phyloP scores from a whole-genome alignment of 2,797 vertebrate genomes.

The Cynopterus sphinx region DNA sequence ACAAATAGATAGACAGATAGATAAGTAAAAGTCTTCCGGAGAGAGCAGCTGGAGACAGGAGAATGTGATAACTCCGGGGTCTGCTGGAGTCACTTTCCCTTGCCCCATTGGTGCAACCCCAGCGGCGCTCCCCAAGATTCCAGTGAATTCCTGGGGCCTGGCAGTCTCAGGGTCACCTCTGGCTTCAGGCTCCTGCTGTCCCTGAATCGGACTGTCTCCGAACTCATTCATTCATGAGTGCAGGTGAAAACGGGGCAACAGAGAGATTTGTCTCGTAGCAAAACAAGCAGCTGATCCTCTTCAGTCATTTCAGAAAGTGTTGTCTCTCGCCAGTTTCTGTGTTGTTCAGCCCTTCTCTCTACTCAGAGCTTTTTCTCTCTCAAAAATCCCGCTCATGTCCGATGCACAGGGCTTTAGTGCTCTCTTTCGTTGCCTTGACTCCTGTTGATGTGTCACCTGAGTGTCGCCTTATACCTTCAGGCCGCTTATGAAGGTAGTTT shows the following conservation, averaged over 20 bases:
- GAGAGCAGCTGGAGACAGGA: background rate
- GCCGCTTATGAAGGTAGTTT: background rate
- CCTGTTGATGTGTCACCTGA: background rate
- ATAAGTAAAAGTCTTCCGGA: background rate
- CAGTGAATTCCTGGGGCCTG: rapidly evolving
- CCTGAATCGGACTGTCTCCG: background rate
- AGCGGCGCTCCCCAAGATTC: background rate
- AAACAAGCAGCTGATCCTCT: background rate
- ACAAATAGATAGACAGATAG: too few species aligned
- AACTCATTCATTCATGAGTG: background rate
- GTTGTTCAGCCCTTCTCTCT: background rate
- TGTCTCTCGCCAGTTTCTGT: background rate
- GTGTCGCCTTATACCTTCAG: background rate
- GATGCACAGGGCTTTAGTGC: rapidly evolving
- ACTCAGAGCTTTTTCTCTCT: background rate
- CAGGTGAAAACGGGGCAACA: background rate
- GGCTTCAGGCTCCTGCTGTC: background rate
- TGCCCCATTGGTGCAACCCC: too few species aligned
- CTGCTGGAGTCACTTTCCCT: background rate
- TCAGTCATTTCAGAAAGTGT: background rate
- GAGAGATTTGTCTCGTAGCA: background rate
- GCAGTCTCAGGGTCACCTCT: background rate
- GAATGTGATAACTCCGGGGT: background rate
- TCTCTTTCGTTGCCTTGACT: background rate
- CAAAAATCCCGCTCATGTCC: background rate